Evolutionary conservation across 1,140 invertebrate genomes (phyloP).

Genomic region (Eupristina koningsbergeri): DNA sequence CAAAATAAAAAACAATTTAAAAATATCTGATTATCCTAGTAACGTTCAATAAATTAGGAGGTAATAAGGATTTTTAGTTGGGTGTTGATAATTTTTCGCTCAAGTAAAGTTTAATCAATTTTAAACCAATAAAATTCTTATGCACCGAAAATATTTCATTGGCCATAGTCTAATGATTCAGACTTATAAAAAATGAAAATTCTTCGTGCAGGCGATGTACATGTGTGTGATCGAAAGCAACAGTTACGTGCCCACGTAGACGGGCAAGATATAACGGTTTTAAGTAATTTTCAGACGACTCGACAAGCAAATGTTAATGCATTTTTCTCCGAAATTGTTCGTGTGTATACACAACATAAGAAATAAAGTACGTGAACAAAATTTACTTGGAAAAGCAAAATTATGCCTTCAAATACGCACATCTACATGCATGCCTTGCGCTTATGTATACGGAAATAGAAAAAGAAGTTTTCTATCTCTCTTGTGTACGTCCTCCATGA

Average conservation of each 20-base stretch:
- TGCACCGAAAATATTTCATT: neutral
- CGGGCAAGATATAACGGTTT: neutral
- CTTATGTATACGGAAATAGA: conserved; percentile 33
- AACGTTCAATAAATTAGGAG: no score
- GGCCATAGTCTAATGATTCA: neutral
- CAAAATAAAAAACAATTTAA: no score
- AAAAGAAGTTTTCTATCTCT: neutral
- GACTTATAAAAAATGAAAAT: conserved; percentile 21
- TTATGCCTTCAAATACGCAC: neutral
- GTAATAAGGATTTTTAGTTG: no score
- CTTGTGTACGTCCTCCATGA: neutral
- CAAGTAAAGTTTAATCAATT: neutral
- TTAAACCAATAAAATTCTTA: neutral
- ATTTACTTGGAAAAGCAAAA: conserved; percentile 14
- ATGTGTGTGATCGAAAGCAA: no score
- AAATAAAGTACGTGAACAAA: neutral
- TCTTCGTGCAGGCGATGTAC: neutral
- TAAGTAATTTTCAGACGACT: neutral
- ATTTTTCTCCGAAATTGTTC: neutral
- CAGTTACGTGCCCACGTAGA: neutral
- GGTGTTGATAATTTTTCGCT: neutral
- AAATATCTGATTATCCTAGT: no score
- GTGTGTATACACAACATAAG: neutral
- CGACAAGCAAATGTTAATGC: neutral
- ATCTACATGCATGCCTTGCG: neutral